Conservation (phyloP, 2,888 invertebrate species). For the Priapulus caudatus region DNA sequence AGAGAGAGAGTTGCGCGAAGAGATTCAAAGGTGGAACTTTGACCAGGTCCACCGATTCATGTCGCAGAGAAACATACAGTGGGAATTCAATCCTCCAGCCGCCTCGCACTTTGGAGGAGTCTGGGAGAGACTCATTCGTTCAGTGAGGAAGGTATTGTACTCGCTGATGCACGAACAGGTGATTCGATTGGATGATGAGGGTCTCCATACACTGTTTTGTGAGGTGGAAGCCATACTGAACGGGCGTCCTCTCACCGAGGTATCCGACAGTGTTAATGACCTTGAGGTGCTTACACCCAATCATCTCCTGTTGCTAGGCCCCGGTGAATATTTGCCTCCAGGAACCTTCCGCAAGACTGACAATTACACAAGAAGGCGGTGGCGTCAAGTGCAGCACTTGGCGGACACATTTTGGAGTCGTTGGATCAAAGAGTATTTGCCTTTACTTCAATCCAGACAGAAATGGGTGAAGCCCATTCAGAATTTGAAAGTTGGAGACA, state of each 20-base stretch:
- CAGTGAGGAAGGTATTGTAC: too few relatives aligned
- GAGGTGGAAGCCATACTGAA: conserved; percentile 17
- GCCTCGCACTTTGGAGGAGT: conserved; percentile 22
- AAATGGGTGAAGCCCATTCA: too few relatives aligned
- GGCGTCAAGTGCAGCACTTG: conserved; percentile 25
- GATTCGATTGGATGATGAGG: too few relatives aligned
- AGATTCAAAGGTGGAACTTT: conserved; percentile 11
- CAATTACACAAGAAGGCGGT: conserved; percentile 25
- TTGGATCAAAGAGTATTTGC: conserved; percentile 26
- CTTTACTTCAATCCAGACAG: conserved; percentile 24
- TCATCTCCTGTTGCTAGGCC: conserved; percentile 32
- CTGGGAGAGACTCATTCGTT: too few relatives aligned
- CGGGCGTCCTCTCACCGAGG: conserved; percentile 14
- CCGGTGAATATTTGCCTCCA: too few relatives aligned
- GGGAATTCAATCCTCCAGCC: conserved; percentile 19
- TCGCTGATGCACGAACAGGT: too few relatives aligned
- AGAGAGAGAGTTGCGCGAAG: conserved; percentile 13
- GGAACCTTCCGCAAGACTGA: too few relatives aligned
- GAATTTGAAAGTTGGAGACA: too few relatives aligned
- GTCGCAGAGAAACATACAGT: conserved; percentile 11
- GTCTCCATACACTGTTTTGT: conserved; percentile 15
- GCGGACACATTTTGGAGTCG: conserved; percentile 23
- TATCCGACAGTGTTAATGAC: conserved; percentile 12
- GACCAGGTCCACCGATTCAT: conserved; percentile 2
- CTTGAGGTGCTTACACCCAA: conserved; percentile 23